These are phyloP conservation scores for Harpagus bidentatus DNA, from an alignment of 2,113 vertebrate species.

Conservation along the genomic window DNA sequence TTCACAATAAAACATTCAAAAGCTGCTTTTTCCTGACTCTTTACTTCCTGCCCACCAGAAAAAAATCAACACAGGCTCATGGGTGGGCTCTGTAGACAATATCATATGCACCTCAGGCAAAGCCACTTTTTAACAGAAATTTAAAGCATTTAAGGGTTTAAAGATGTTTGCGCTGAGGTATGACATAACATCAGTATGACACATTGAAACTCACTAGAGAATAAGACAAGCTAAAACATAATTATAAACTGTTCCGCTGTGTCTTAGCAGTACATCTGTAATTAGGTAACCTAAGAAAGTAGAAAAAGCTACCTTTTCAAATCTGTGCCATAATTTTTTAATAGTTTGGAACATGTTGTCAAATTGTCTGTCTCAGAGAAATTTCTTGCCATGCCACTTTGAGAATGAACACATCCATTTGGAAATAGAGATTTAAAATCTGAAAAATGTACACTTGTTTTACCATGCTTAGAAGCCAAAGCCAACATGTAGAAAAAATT, in stretches of 20 bases:
- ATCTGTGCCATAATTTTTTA: background rate
- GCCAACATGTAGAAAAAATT: background rate
- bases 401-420: background rate
- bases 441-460: background rate
- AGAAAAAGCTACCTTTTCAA: background rate
- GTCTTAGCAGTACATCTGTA: background rate
- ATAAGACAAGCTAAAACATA: background rate
- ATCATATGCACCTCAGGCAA: background rate
- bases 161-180: background rate
- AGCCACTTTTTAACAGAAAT: background rate
- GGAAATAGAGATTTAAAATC: background rate
- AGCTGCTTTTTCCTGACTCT: background rate
- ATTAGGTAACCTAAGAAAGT: background rate
- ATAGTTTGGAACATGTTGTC: background rate
- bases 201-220: background rate
- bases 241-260: background rate
- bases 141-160: background rate
- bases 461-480: background rate
- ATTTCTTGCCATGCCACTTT: background rate
- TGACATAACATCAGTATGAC: background rate
- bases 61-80: background rate
- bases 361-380: background rate
- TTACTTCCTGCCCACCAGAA: background rate
- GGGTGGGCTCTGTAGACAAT: background rate
- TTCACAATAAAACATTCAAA: background rate